Conservation (phyloP, 2,113 vertebrate genomes). For the Phaethon lepturus region DNA sequence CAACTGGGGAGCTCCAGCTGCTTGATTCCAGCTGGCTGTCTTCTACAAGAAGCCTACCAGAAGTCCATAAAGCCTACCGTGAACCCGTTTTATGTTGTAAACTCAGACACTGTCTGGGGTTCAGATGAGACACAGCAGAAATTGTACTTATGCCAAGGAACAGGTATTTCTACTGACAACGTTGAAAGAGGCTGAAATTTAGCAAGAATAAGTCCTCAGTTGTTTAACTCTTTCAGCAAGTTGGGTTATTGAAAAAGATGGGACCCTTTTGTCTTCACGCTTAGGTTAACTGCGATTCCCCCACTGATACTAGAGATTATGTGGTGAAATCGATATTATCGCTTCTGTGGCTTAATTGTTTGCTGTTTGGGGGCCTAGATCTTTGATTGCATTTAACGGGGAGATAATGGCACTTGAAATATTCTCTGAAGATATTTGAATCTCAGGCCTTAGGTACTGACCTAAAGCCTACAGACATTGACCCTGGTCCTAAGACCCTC, state of each 20-base stretch:
- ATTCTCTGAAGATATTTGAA: background rate
- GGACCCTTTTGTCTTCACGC: background rate
- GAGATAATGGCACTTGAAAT: background rate
- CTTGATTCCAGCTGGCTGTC: background rate
- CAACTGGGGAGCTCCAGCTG: background rate
- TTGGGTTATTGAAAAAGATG: background rate
- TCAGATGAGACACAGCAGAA: background rate
- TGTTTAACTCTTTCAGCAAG: background rate
- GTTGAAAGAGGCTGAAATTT: background rate
- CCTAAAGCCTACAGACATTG: background rate
- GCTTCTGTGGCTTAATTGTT: background rate
- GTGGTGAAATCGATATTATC: background rate
- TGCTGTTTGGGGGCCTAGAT: background rate
- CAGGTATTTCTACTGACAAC: background rate
- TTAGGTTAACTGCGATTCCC: background rate
- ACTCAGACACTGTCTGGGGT: background rate
- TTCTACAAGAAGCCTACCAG: background rate
- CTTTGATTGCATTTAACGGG: background rate
- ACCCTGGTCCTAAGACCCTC: background rate
- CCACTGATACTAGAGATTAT: background rate
- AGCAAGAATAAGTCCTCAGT: background rate
- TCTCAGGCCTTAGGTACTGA: background rate
- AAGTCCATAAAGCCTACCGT: background rate
- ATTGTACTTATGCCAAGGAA: background rate
- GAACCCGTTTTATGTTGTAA: background rate